Percentiles rank a stretch among this genome's conserved stretches.
Conservation (phyloP, 2,113 vertebrate genomes). For the Pituophis catenifer region DNA sequence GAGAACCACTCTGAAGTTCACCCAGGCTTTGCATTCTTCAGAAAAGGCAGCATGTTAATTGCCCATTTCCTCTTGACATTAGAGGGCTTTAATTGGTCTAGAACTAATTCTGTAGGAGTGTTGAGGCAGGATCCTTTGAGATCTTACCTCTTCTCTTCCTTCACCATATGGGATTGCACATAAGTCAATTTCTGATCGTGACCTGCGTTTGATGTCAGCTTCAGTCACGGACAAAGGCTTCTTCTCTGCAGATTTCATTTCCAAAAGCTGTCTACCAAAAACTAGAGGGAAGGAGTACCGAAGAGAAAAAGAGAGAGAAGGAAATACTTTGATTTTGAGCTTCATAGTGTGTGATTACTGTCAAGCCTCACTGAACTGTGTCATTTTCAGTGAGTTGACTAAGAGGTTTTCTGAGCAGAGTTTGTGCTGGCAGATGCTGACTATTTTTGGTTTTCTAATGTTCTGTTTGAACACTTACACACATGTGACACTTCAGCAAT, state of each 20-base stretch:
- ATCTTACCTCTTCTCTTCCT: neutral
- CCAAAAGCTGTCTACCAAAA: constrained; percentile 27
- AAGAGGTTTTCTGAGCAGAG: neutral
- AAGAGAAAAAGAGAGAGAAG: neutral
- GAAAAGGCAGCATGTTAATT: neutral
- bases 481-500: neutral
- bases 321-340: neutral
- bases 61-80: neutral
- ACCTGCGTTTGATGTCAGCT: constrained; percentile 16
- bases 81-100: constrained; percentile 11
- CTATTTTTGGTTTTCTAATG: neutral
- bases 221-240: constrained; percentile 3
- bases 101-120: neutral
- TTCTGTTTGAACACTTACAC: neutral
- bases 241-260: neutral
- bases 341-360: constrained; percentile 17
- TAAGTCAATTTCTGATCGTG: neutral
- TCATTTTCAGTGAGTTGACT: neutral
- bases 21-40: constrained; percentile 1
- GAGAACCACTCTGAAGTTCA: neutral
- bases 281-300: constrained; percentile 15
- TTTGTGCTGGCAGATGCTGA: neutral
- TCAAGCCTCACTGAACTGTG: neutral
- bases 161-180: constrained; percentile 16
- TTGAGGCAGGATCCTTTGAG: neutral